Conservation (phyloP, 2,113 vertebrate genomes). For the Physeter macrocephalus region DNA sequence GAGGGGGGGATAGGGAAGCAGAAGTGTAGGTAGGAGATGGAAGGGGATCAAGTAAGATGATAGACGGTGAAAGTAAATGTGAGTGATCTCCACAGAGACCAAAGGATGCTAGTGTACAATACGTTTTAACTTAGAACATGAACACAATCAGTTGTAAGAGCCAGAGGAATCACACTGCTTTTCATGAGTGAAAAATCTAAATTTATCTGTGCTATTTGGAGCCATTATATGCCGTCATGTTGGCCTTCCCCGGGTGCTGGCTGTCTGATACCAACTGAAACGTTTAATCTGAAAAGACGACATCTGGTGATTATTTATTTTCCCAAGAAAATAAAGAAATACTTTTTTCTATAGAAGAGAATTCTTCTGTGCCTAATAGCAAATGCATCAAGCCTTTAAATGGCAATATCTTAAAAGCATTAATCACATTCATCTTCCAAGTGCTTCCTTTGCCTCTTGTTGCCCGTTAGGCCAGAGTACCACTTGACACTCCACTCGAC, state of each 20-base stretch:
- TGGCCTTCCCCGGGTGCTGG: conserved; percentile 30
- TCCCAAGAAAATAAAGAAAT: conserved; percentile 24
- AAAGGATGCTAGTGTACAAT: neutral
- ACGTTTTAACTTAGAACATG: neutral
- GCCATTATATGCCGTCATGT: neutral
- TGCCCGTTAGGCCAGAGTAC: neutral
- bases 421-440: conserved; percentile 36
- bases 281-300: conserved; percentile 39
- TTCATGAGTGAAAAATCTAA: neutral
- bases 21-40: neutral
- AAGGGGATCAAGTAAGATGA: neutral
- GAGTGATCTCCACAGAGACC: neutral
- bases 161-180: neutral
- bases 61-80: neutral
- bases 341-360: neutral
- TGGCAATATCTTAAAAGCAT: conserved; percentile 38
- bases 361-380: neutral
- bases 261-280: neutral
- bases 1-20: neutral
- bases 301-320: conserved; percentile 18
- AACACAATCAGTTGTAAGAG: neutral
- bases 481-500: neutral
- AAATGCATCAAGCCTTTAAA: conserved; percentile 55
- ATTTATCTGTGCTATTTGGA: conserved; percentile 27
- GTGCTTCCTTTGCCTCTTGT: conserved; percentile 35